These are phyloP conservation scores for Chaetogeoica ovagalla DNA, from an alignment of 2,888 invertebrate species.

Conservation along the genomic window DNA sequence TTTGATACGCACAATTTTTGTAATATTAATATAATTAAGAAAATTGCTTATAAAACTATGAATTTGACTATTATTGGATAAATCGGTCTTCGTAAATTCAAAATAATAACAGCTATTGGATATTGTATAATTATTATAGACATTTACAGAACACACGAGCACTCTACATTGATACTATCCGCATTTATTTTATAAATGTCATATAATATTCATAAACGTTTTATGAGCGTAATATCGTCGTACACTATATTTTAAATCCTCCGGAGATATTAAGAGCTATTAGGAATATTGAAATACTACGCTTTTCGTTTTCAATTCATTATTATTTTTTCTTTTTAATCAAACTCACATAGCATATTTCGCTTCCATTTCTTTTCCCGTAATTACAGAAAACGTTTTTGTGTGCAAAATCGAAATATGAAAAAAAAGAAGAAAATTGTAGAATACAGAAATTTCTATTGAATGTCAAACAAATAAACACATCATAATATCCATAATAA, in stretches of 20 bases:
- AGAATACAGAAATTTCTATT: conserved; percentile 2
- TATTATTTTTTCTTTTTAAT: background rate
- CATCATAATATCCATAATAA: background rate
- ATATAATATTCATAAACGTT: background rate
- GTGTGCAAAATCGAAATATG: background rate
- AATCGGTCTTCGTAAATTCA: too few relatives aligned
- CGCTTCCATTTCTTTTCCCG: background rate
- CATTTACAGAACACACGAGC: background rate
- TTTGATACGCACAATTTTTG: too few relatives aligned
- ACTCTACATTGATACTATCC: background rate
- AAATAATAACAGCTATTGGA: too few relatives aligned
- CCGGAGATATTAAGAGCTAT: background rate
- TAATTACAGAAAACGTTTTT: background rate
- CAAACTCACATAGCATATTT: background rate
- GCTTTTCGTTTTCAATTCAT: background rate
- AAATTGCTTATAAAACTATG: too few relatives aligned
- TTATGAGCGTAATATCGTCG: background rate
- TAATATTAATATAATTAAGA: too few relatives aligned
- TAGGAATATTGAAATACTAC: background rate
- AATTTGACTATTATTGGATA: too few relatives aligned
- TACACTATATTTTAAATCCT: background rate
- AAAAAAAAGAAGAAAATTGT: background rate
- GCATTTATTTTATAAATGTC: background rate
- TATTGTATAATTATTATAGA: background rate
- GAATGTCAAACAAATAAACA: conserved; percentile 12